Base-by-base conservation (phyloP, 2,797 vertebrate genomes). In the Dicrostonyx torquatus region DNA sequence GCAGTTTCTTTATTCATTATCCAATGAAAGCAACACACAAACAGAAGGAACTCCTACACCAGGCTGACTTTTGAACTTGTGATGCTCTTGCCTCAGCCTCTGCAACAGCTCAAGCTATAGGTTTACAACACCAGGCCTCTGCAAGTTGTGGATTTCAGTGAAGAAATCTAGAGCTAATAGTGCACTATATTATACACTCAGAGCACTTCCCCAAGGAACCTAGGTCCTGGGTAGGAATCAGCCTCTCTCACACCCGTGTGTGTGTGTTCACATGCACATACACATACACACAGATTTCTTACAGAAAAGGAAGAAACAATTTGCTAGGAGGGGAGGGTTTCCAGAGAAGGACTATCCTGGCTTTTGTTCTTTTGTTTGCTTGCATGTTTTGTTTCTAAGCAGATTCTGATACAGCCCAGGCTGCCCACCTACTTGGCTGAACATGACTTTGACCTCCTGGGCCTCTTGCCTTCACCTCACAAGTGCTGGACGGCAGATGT, bases 141-240 rank as follows among this genome's bases (percentile, higher is more conserved):
- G 43, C 3, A 5, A 82, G 26, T 4, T 66, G 24, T 48, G 29
- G 70, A 24, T 34, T 82, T 87, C 75, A 29, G 2, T 45, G 53
- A 12, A 48, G 76, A 90, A 76, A 43, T 64, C 53, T 29, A 73
- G 80, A 83, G 76, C 68, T 60, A 15, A 10, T 0, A 84, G 66
- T 6, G 15, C 72, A 68, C 2, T 58, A 34, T 0, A 58, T 7
- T 12, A 1, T 11, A 43, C 1, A 40, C 85, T 45, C 14, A 0
- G 4, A 29, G 70, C 62, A 34, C 17, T 1, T 53, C 26, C 20
- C 8, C 76, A 22, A 5, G 53, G 24, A 24, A 76, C n/a, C 2
- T 0, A 66, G 62, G 60, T 9, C 55, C 34, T 9, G 29, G 60
- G 29, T 34, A 84, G 60, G 43, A 84, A 6, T 34, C 60, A 24